Evolutionary conservation across 1,140 invertebrate genomes (phyloP).

Genomic region (Pseudoatta argentina): DNA sequence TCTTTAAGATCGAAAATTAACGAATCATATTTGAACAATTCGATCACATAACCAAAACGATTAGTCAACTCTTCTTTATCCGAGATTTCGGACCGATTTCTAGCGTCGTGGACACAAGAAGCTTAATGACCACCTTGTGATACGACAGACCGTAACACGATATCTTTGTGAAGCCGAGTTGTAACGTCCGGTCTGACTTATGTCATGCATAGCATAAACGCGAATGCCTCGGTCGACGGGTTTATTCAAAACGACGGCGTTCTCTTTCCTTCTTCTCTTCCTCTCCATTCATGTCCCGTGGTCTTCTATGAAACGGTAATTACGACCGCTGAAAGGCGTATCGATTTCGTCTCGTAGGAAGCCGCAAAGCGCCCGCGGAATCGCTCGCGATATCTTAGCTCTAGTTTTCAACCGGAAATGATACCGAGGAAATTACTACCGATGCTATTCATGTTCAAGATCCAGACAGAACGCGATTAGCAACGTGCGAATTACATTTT

Average conservation of each 20-base stretch:
- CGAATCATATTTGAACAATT: too few species aligned
- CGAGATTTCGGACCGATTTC: too few species aligned
- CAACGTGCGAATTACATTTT: conserved; percentile 25
- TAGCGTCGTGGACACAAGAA: too few species aligned
- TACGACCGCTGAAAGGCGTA: conserved; percentile 63
- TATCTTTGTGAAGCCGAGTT: conserved; percentile 76
- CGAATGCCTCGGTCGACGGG: not conserved
- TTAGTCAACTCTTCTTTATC: too few species aligned
- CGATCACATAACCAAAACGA: too few species aligned
- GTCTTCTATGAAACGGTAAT: conserved; percentile 62
- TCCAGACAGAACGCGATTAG: not conserved
- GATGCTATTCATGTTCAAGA: not conserved
- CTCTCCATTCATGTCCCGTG: conserved; percentile 32
- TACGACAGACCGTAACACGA: conserved; percentile 75
- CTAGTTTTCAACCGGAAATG: conserved; percentile 37
- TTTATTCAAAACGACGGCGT: not conserved
- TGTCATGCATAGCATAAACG: conserved; percentile 7
- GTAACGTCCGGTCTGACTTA: conserved; percentile 69
- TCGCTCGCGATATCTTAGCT: conserved; percentile 29
- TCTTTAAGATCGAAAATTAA: too few species aligned
- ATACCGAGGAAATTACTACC: conserved; percentile 7
- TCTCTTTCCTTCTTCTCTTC: not conserved
- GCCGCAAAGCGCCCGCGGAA: conserved; percentile 8
- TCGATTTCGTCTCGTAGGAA: conserved; percentile 66
- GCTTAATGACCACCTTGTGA: conserved; percentile 68